Evolutionary conservation across 2,888 invertebrate species (phyloP), one percentile per base, ranked within the genome.

Genomic region (Acrobasis repandana): DNA sequence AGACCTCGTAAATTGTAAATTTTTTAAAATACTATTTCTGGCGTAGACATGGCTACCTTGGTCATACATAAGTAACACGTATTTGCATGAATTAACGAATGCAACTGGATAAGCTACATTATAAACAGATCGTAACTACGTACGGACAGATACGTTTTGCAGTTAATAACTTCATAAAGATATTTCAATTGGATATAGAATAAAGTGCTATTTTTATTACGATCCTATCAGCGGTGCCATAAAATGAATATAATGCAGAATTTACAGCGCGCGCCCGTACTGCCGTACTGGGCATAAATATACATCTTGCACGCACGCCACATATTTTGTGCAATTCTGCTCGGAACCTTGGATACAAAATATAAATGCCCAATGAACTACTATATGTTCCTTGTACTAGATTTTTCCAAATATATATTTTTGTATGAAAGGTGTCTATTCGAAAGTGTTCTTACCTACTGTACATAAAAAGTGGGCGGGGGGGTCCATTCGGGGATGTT

Each of bases 121-220:
- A 52, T 15, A 38, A 50, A 50, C 28, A 52, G 62, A 60, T 52
- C 48, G 56, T 63, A 65, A 66, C 65, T 64, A 66, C 60, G 63
- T 65, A 58, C 56, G 52, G 61, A 65, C 61, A 60, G 63, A 62
- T 62, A 63, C 65, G 64, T 64, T 62, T 60, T 59, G 61, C 57
- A 49, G 58, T 67, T 67, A 66, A 70, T 67, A 63, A 62, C 66
- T 69, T 66, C 59, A 67, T 68, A 61, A 66, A 66, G 62, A 66
- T 65, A 66, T 67, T 58, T 63, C 36, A 49, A 14, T 56, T 50
- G 60, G 54, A 65, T 62, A 62, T 60, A 51, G 49, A 62, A 65
- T 72, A 65, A 68, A 67, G 63, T 66, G 62, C 46, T 51, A 58
- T 69, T 67, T 70, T 68, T 69, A 70, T 63, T 60, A 52, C 18